phyloP scores from a whole-genome alignment of 1,140 invertebrate genomes.

The Plutomurus gul region DNA sequence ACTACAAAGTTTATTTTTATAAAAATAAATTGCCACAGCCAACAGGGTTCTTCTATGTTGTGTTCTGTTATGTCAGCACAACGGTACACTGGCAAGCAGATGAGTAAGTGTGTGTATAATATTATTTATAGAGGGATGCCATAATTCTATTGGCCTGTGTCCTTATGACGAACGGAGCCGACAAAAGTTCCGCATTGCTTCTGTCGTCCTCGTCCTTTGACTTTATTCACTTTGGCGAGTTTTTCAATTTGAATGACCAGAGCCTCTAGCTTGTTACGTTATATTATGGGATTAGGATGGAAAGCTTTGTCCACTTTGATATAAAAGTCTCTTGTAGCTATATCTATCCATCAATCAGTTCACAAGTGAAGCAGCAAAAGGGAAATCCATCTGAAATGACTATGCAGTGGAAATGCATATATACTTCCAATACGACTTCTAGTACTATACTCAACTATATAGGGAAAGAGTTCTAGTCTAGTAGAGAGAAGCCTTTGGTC shows the following conservation, averaged over 20 bases:
- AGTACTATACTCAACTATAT: not conserved
- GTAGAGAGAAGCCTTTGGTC: too few species aligned
- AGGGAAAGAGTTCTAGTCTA: too few species aligned
- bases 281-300: not conserved
- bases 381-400: constrained; percentile 26
- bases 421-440: not conserved
- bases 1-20: not conserved
- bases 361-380: constrained; percentile 25
- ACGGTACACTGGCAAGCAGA: too few species aligned
- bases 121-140: too few species aligned
- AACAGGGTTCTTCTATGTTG: too few species aligned
- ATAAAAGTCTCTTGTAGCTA: constrained; percentile 20
- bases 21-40: too few species aligned
- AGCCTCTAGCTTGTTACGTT: not conserved
- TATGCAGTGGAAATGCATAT: not conserved
- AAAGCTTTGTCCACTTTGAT: constrained; percentile 16
- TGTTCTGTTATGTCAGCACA: too few species aligned
- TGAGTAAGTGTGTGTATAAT: too few species aligned
- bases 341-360: constrained; percentile 27
- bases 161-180: too few species aligned
- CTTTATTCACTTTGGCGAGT: not conserved
- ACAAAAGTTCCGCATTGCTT: too few species aligned
- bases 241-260: constrained; percentile 16
- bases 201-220: not conserved
- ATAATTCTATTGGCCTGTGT: not conserved